Evolutionary conservation across 2,888 invertebrate genomes (phyloP).

Genomic region (Ectropis crepuscularia): DNA sequence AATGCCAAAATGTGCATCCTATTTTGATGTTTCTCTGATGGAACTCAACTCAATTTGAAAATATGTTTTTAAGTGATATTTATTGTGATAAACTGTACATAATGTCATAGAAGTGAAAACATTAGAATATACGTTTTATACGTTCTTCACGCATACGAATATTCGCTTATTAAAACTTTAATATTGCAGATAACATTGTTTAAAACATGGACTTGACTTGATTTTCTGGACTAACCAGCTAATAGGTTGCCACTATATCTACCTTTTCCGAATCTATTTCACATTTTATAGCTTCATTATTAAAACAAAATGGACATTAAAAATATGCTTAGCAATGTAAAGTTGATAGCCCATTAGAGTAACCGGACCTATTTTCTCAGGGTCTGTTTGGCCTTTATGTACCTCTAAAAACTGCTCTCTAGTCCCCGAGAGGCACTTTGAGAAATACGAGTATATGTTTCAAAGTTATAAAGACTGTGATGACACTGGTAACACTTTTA

Average conservation of each 20-base stretch:
- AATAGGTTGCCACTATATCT: conserved; percentile 18
- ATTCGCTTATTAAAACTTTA: no score
- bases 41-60: no score
- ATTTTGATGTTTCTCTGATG: no score
- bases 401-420: conserved; percentile 10
- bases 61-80: no score
- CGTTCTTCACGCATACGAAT: no score
- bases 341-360: conserved; percentile 13
- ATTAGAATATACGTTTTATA: no score
- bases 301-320: conserved; percentile 9
- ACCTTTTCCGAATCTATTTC: conserved; percentile 5
- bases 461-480: conserved; percentile 17
- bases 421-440: conserved; percentile 3
- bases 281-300: conserved; percentile 18
- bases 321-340: conserved; percentile 7
- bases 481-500: conserved; percentile 14
- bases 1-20: no score
- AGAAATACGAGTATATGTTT: conserved; percentile 20
- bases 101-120: no score
- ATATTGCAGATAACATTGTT: no score
- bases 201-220: background rate
- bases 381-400: conserved; percentile 14
- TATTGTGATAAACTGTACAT: no score
- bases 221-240: conserved; percentile 23
- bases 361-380: conserved; percentile 7